Evolutionary conservation across 2,113 vertebrate species (phyloP).

Genomic region (Bothrops jararaca): DNA sequence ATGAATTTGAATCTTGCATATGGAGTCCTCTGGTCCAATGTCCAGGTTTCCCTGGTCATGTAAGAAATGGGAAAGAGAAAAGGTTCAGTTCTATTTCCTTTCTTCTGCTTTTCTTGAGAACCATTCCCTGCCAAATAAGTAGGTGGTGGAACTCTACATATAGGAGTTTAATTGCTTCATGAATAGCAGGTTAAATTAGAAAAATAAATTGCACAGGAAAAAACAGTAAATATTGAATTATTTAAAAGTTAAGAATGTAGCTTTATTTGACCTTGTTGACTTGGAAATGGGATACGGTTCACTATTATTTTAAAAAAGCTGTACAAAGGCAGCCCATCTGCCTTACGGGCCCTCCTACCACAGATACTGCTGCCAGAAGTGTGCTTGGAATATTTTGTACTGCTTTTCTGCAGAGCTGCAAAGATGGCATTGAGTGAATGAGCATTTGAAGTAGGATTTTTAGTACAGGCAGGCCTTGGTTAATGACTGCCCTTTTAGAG

Average conservation of each 20-base stretch:
- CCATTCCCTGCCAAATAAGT: background rate
- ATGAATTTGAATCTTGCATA: background rate
- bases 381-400: background rate
- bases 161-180: background rate
- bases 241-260: background rate
- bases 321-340: background rate
- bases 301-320: background rate
- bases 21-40: background rate
- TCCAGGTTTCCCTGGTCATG: background rate
- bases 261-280: background rate
- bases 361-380: background rate
- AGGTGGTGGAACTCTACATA: background rate
- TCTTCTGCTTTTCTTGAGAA: background rate
- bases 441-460: background rate
- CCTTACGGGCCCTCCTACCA: background rate
- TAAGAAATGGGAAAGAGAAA: background rate
- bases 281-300: background rate
- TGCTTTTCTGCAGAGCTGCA: background rate
- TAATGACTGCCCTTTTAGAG: background rate
- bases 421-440: background rate
- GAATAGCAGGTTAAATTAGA: background rate
- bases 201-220: background rate
- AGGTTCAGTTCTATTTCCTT: background rate
- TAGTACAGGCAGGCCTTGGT: background rate
- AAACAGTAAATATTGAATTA: background rate